A percentile compares a stretch with the other conserved stretches of the same genome.
These are phyloP conservation scores for Odontomachus brunneus DNA, from an alignment of 1,140 invertebrate species.

Conservation along the genomic window DNA sequence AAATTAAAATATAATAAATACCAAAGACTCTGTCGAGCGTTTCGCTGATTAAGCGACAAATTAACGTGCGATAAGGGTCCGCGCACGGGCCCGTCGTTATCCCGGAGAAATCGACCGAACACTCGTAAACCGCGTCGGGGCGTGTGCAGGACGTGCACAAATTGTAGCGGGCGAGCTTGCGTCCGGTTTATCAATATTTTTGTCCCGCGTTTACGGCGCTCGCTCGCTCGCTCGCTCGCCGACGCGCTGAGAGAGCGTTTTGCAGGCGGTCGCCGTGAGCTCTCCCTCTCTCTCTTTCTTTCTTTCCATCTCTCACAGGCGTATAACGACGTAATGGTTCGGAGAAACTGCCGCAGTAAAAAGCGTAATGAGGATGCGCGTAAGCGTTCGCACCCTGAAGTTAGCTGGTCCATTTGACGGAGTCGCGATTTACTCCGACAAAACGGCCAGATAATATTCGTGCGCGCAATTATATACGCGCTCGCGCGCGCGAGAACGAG, in stretches of 20 bases:
- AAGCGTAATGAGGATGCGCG: conserved; percentile 70
- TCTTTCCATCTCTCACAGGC: not conserved
- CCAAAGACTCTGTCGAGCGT: not conserved
- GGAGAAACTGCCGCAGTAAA: conserved; percentile 70
- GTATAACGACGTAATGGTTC: conserved; percentile 63
- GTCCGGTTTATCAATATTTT: conserved; percentile 61
- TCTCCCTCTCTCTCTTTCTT: not conserved
- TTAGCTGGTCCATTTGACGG: conserved; percentile 28
- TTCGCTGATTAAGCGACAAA: conserved; percentile 48
- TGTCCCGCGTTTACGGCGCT: conserved; percentile 39
- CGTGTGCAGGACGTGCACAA: conserved; percentile 16
- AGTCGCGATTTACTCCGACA: conserved; percentile 43
- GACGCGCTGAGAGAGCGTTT: conserved; percentile 14
- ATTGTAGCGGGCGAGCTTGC: conserved; percentile 35
- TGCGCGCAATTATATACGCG: conserved; percentile 56
- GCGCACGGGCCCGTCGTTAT: not conserved
- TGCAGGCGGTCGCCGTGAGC: conserved; percentile 1
- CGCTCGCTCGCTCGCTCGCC: not conserved
- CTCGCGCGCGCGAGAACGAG: not conserved
- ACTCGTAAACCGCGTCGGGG: conserved; percentile 45
- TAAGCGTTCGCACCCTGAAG: conserved; percentile 67
- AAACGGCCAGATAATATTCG: conserved; percentile 59
- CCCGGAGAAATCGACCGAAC: conserved; percentile 46
- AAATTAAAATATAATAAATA: conserved; percentile 63
- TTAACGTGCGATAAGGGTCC: conserved; percentile 24